Conservation (phyloP, 2,113 vertebrate genomes). For the Pygoscelis antarcticus region DNA sequence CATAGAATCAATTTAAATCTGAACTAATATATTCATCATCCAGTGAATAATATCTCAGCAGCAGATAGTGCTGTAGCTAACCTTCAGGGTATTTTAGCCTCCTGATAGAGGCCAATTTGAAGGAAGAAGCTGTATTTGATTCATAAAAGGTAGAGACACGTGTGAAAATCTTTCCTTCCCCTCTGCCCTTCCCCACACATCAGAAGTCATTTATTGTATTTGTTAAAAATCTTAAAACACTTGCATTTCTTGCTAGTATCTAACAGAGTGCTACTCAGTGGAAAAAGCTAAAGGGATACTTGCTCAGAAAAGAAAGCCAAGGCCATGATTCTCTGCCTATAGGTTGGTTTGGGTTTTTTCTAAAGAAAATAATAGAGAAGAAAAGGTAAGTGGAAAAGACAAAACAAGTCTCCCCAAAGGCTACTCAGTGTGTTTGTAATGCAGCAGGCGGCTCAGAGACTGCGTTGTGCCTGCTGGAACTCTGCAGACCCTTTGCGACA, state of each 20-base stretch:
- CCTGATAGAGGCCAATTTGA: not conserved
- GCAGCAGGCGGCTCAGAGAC: not conserved
- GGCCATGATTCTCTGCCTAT: not conserved
- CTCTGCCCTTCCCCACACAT: not conserved
- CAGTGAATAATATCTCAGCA: conserved; percentile 22
- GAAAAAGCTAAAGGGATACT: not conserved
- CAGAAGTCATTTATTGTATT: not conserved
- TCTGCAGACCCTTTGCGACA: not conserved
- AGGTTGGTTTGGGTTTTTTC: not conserved
- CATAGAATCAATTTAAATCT: conserved; percentile 58
- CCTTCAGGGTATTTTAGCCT: conserved; percentile 27
- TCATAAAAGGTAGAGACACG: not conserved
- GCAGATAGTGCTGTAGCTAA: conserved; percentile 7
- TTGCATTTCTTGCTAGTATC: not conserved
- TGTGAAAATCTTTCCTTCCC: not conserved
- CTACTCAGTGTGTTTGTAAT: not conserved
- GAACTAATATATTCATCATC: conserved; percentile 58
- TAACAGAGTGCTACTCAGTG: not conserved
- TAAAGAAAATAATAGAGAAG: not conserved
- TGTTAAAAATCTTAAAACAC: not conserved
- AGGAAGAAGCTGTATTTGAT: not conserved
- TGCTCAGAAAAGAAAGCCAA: not conserved
- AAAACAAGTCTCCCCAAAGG: not conserved
- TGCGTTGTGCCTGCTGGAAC: not conserved
- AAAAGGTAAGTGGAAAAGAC: not conserved